These are phyloP conservation scores for Sisor rabdophorus DNA, from an alignment of 2,113 vertebrate genomes.

Conservation along the genomic window DNA sequence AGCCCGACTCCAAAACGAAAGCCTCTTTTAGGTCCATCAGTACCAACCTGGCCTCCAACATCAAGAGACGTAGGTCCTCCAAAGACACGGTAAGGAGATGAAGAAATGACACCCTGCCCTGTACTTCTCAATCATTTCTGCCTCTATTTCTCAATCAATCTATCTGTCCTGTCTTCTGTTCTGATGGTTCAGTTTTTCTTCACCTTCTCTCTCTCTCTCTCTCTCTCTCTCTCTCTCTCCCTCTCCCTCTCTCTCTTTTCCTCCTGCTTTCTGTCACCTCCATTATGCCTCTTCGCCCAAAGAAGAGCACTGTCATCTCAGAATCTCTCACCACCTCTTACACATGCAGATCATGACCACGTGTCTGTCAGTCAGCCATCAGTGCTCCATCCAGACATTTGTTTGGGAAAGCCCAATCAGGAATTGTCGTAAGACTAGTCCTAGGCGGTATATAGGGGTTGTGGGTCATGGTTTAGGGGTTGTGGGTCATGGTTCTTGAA, in stretches of 20 bases:
- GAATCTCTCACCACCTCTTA: constrained; percentile 51
- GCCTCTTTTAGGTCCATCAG: constrained; percentile 99
- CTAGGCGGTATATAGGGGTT: constrained; percentile 20
- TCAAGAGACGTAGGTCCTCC: constrained; percentile 99
- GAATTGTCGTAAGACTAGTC: constrained; percentile 23
- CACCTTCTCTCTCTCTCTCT: constrained; percentile 36
- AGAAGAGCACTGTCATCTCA: constrained; percentile 50
- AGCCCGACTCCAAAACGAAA: constrained; percentile 99
- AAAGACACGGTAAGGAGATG: constrained; percentile 99
- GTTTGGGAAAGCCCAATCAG: constrained; percentile 48
- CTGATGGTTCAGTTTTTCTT: constrained; percentile 51
- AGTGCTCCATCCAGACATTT: constrained; percentile 56
- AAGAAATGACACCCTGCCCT: constrained; percentile 82
- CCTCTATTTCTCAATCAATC: constrained; percentile 15
- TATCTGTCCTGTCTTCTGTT: constrained; percentile 37
- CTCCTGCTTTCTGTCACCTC: constrained; percentile 50
- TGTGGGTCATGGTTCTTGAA: constrained; percentile 22
- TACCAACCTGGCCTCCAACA: constrained; percentile 99
- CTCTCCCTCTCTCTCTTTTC: constrained; percentile 60
- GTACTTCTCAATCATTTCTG: constrained; percentile 47
- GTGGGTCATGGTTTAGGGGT: constrained; percentile 23
- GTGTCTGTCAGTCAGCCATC: constrained; percentile 59
- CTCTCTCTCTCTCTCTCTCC: constrained; percentile 15
- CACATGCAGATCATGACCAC: constrained; percentile 54
- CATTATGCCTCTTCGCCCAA: constrained; percentile 40